A percentile compares a stretch with the other conserved stretches of the same genome.
Conservation (phyloP, 2,113 vertebrate genomes). For the Octodon degus region DNA sequence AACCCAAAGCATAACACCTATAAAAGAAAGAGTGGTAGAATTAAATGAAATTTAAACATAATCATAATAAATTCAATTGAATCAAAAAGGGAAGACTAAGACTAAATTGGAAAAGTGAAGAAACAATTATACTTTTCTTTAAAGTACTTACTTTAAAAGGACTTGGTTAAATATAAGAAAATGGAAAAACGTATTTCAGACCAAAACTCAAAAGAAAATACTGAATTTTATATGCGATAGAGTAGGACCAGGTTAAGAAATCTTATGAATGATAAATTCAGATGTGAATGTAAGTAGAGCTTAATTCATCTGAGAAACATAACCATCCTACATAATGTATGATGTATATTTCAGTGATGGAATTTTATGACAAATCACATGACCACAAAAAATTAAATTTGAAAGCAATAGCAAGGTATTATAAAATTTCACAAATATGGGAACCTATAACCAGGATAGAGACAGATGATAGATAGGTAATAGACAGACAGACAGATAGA, state of each 20-base stretch:
- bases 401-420: not conserved
- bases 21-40: not conserved
- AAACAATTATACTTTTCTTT: not conserved
- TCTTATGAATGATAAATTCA: not conserved
- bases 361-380: not conserved
- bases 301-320: not conserved
- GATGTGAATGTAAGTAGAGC: not conserved
- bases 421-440: not conserved
- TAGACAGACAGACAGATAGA: no score
- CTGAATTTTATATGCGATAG: not conserved
- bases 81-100: not conserved
- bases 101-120: not conserved
- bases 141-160: not conserved
- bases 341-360: not conserved
- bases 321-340: not conserved
- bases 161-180: not conserved
- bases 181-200: not conserved
- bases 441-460: not conserved
- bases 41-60: not conserved
- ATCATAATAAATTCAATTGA: not conserved
- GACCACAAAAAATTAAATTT: not conserved
- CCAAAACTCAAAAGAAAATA: not conserved
- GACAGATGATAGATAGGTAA: no score
- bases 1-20: not conserved
- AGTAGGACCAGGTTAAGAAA: not conserved